A percentile compares a stretch with the other conserved stretches of the same genome.
phyloP scores from a whole-genome alignment of 2,113 vertebrate species.

The Spea bombifrons region DNA sequence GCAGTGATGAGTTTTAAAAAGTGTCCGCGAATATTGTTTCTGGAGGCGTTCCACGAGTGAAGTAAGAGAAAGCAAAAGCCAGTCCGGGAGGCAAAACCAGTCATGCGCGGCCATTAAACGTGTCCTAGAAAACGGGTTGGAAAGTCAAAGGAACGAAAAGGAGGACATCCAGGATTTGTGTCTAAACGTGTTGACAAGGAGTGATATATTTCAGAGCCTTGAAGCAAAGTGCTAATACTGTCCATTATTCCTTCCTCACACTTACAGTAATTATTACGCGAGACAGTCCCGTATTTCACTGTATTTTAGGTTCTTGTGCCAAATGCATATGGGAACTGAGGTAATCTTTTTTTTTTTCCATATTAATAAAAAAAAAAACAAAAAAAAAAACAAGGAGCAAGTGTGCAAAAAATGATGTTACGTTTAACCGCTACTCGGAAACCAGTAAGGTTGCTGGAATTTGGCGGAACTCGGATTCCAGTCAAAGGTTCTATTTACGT shows the following conservation, averaged over 20 bases:
- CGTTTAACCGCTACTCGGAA: too few species aligned
- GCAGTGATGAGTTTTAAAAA: neutral
- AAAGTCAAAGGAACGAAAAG: neutral
- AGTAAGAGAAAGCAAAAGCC: neutral
- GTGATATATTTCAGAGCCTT: neutral
- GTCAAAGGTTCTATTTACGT: too few species aligned
- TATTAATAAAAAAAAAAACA: neutral
- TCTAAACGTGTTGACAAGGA: neutral
- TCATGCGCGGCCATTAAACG: neutral
- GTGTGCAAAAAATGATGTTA: neutral
- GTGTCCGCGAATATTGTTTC: neutral
- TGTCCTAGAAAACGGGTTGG: neutral
- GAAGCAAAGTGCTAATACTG: neutral
- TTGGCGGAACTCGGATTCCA: too few species aligned
- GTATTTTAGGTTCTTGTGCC: neutral
- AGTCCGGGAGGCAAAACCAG: neutral
- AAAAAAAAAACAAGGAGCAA: neutral
- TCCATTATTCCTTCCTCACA: neutral
- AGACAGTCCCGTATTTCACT: neutral
- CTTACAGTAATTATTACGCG: slow-evolving; percentile 6
- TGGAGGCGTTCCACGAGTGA: neutral
- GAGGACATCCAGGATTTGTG: neutral
- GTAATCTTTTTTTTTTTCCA: neutral
- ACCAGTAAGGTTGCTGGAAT: too few species aligned
- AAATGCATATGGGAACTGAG: neutral